Percentiles rank a stretch among this genome's conserved stretches.
These are phyloP conservation scores for Apostichopus californicus DNA, from an alignment of 35 echinoderm and acorn worm species.

Conservation along the genomic window DNA sequence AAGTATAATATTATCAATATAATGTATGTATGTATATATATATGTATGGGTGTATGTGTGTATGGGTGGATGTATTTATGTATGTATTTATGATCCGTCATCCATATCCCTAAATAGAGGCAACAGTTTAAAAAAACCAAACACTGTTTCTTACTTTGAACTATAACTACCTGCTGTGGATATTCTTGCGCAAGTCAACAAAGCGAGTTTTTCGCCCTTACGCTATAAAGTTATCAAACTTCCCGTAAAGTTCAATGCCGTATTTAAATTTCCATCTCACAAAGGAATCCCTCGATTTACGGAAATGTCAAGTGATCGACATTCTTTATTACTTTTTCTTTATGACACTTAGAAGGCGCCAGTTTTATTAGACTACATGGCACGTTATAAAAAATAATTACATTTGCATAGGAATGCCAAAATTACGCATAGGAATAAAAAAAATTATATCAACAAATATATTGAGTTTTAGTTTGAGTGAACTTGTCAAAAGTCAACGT, in stretches of 20 bases:
- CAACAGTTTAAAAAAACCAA: background rate
- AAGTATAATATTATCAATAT: too few relatives aligned
- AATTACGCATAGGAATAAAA: background rate
- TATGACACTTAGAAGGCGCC: background rate
- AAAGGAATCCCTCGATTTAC: conserved; percentile 3
- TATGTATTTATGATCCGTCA: too few relatives aligned
- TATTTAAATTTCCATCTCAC: conserved; percentile 19
- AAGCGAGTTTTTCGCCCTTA: background rate
- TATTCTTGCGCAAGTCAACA: background rate
- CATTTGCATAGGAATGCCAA: conserved; percentile 5
- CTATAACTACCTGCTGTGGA: background rate
- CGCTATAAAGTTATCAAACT: background rate
- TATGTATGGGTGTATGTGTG: too few relatives aligned
- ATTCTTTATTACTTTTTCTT: background rate
- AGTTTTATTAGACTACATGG: conserved; percentile 4
- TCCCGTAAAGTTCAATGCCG: background rate
- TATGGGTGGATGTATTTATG: too few relatives aligned
- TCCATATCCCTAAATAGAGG: too few relatives aligned
- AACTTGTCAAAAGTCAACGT: background rate
- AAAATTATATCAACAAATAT: background rate
- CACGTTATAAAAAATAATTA: conserved; percentile 15
- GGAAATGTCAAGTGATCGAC: background rate
- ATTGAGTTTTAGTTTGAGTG: background rate
- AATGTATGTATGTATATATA: too few relatives aligned
- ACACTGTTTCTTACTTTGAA: too few relatives aligned